Evolutionary conservation across 1,140 invertebrate genomes (phyloP).

Genomic region (Elymnias hypermnestra): DNA sequence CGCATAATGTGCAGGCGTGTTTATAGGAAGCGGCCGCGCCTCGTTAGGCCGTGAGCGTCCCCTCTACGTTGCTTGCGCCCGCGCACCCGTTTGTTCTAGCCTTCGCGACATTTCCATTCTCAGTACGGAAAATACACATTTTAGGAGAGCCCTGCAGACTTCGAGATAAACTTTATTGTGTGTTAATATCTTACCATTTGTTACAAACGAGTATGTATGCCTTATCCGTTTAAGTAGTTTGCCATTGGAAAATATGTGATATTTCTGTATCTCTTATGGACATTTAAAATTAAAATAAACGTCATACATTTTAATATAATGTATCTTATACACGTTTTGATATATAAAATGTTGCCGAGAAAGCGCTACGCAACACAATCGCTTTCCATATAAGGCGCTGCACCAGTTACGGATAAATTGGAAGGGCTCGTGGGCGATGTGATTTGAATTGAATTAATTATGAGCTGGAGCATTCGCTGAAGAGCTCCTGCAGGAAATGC

Average conservation of each 20-base stretch:
- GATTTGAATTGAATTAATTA: constrained; percentile 76
- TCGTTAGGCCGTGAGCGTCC: constrained; percentile 48
- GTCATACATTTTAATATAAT: constrained; percentile 9
- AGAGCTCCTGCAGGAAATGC: constrained; percentile 50
- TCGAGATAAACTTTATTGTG: constrained; percentile 60
- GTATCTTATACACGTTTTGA: background rate
- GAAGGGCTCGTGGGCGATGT: constrained; percentile 61
- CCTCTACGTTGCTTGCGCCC: constrained; percentile 29
- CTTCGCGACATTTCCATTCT: constrained; percentile 58
- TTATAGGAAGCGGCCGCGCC: constrained; percentile 54
- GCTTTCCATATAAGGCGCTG: constrained; percentile 40
- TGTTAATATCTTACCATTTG: constrained; percentile 49
- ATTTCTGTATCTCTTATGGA: background rate
- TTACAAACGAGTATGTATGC: constrained; percentile 2
- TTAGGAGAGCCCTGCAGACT: constrained; percentile 46
- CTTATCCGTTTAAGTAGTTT: background rate
- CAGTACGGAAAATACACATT: constrained; percentile 51
- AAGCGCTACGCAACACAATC: constrained; percentile 32
- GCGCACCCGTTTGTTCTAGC: constrained; percentile 51
- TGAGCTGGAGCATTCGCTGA: constrained; percentile 42
- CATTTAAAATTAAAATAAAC: constrained; percentile 9
- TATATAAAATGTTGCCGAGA: constrained; percentile 16
- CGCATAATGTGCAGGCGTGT: constrained; percentile 43
- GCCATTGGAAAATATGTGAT: background rate
- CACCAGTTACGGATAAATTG: constrained; percentile 53